phyloP scores from a whole-genome alignment of 1,140 invertebrate species.

The Drosophila sp. region DNA sequence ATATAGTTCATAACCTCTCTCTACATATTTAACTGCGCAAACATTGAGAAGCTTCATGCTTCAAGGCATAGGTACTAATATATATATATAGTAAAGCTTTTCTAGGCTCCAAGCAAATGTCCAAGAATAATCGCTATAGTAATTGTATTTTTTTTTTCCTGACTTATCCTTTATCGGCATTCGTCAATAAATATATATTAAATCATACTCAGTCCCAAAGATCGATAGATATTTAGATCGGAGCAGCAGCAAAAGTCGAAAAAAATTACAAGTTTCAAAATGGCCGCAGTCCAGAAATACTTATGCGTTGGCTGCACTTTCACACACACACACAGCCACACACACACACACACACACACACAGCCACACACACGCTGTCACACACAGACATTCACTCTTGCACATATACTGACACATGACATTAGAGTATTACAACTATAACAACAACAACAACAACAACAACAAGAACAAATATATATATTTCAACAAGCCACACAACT shows the following conservation, averaged over 20 bases:
- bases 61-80: constrained; percentile 32
- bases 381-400: constrained; percentile 16
- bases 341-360: constrained; percentile 9
- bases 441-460: constrained; percentile 51
- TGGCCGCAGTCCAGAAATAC: neutral
- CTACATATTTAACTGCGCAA: constrained; percentile 21
- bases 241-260: constrained; percentile 1
- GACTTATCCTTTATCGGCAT: constrained; percentile 10
- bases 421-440: constrained; percentile 44
- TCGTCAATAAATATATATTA: constrained; percentile 22
- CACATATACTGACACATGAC: constrained; percentile 12
- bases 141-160: constrained; percentile 1
- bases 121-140: constrained; percentile 19
- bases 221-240: neutral
- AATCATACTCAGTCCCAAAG: constrained; percentile 14
- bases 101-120: constrained; percentile 44
- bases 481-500: constrained; percentile 58
- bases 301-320: constrained; percentile 8
- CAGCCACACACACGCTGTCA: no score
- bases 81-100: constrained; percentile 46
- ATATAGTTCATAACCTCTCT: constrained; percentile 45
- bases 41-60: constrained; percentile 28
- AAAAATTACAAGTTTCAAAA: constrained; percentile 1
- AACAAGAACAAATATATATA: constrained; percentile 57
- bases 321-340: constrained; percentile 6